Evolutionary conservation across 1,140 invertebrate genomes (phyloP), one percentile per base, ranked within the genome.

Genomic region (Pectinophora gossypiella): DNA sequence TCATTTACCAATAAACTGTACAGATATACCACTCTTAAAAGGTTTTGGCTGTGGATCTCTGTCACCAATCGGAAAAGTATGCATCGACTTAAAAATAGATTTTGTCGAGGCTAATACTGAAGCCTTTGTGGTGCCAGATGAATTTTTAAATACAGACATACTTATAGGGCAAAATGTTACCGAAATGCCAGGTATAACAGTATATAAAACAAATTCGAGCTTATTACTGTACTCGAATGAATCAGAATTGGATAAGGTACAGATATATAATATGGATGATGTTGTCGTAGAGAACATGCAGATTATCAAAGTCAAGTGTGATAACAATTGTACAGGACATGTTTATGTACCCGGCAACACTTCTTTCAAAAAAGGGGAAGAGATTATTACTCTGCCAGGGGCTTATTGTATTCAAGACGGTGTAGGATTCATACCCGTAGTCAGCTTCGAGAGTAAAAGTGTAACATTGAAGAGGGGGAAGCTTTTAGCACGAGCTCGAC

Each of bases 131-230:
- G 51, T 53, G 1, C 13, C 18, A 1, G 43, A 46, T 35, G 5
- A 19, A 23, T 45, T 18, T 45, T 15, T 53, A 13, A 44, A 22
- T 5, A 44, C 40, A 16, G 51, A 53, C 22, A 6, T 53, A 7
- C 23, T 53, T 3, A 27, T 53, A n/a, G 51, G 51, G 6, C 51
- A 53, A 19, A 45, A 27, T 35, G 2, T 53, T 3, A 53, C 51
- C 20, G 51, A 53, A 23, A 10, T 35, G 22, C 18, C 51, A 7
- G 22, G 32, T 2, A 38, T 53, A 7, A 13, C 42, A 6, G 51
- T 45, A 10, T 15, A 53, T 23, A 53, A 53, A 46, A 45, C 40
- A 5, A 45, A 13, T 15, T 10, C 10, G 1, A 40, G 15, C n/a
- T 40, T 40, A 7, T 13, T 15, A 16, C 16, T 40, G n/a, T 32